Evolutionary conservation across 1,140 invertebrate species (phyloP).

Genomic region (Sitophilus oryzae): DNA sequence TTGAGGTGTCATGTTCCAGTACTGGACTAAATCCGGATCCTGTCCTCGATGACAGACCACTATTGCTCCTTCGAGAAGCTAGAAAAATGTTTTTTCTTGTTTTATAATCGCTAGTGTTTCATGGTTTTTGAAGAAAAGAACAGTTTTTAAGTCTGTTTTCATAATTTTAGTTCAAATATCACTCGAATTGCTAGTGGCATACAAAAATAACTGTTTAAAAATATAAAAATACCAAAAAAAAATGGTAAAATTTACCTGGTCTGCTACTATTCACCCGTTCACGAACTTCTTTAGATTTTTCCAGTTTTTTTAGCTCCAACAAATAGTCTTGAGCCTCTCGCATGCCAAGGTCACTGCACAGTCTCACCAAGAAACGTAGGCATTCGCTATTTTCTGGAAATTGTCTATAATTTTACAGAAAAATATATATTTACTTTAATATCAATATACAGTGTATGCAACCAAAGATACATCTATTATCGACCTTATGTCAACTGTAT

Average conservation of each 20-base stretch:
- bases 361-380: conserved; percentile 74
- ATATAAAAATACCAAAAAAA: too few relatives aligned
- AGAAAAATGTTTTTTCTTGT: conserved; percentile 6
- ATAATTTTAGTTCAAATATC: too few relatives aligned
- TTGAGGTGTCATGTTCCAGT: conserved; percentile 43
- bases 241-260: too few relatives aligned
- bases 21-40: conserved; percentile 51
- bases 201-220: too few relatives aligned
- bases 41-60: conserved; percentile 51
- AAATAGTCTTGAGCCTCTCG: conserved; percentile 74
- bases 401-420: conserved; percentile 40
- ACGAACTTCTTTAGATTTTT: conserved; percentile 70
- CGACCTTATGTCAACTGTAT: too few relatives aligned
- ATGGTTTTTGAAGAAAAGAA: too few relatives aligned
- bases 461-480: too few relatives aligned
- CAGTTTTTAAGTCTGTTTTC: too few relatives aligned
- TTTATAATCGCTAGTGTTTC: too few relatives aligned
- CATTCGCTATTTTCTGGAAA: conserved; percentile 86
- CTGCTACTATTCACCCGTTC: conserved; percentile 54
- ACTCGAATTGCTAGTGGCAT: too few relatives aligned
- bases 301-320: conserved; percentile 72
- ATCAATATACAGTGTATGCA: too few relatives aligned
- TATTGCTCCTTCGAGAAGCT: conserved; percentile 52
- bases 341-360: conserved; percentile 77
- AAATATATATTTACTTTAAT: too few relatives aligned